These are phyloP conservation scores for Macaria notata DNA, from an alignment of 2,888 invertebrate species.

Conservation along the genomic window DNA sequence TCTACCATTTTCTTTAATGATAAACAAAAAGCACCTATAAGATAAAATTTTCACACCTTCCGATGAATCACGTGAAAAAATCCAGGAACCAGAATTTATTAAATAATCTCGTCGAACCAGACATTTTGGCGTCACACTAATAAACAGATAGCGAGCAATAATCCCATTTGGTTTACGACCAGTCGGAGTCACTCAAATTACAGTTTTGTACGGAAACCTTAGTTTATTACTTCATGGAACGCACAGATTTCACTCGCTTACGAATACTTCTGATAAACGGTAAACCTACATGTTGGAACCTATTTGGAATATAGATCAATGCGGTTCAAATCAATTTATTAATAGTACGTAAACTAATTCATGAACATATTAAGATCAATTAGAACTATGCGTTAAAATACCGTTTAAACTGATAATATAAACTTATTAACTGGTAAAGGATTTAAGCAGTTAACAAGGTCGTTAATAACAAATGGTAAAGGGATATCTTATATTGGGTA, in stretches of 20 bases:
- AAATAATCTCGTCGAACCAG: conserved; percentile 19
- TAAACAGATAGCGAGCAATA: conserved; percentile 18
- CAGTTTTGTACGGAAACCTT: conserved; percentile 45
- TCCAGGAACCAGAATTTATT: neutral
- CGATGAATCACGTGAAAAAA: no score
- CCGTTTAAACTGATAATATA: no score
- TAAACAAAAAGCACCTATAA: no score
- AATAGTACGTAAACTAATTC: neutral
- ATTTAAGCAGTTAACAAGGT: no score
- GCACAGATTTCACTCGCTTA: conserved; percentile 36
- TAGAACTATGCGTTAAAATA: no score
- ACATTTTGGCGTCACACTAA: conserved; percentile 14
- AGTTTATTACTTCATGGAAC: conserved; percentile 58
- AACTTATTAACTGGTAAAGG: no score
- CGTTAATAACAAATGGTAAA: no score
- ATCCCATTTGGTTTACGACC: conserved; percentile 27
- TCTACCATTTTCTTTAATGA: no score
- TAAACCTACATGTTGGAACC: conserved; percentile 44
- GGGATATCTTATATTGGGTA: no score
- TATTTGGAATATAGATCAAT: conserved; percentile 17
- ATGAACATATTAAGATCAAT: neutral
- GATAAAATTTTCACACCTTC: no score
- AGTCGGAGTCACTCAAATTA: conserved; percentile 29
- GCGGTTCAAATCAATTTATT: neutral
- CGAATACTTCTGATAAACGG: conserved; percentile 61